A percentile compares a stretch with the other conserved stretches of the same genome.
phyloP scores from a whole-genome alignment of 2,113 vertebrate species.

The Ciconia stormi region DNA sequence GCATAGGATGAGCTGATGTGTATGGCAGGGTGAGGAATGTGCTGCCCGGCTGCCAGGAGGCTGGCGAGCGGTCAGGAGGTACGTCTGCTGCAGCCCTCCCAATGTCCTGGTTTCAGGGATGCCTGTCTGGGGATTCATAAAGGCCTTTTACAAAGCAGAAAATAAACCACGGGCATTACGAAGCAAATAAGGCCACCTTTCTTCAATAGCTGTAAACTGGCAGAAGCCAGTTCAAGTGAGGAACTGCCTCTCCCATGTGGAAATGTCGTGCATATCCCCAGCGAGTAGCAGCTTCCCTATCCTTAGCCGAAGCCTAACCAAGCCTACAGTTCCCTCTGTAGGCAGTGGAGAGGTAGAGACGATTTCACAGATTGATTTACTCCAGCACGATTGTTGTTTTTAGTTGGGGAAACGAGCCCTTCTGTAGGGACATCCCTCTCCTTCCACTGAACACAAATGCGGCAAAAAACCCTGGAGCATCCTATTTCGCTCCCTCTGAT shows the following conservation, averaged over 20 bases:
- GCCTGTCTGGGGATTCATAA: not conserved
- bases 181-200: not conserved
- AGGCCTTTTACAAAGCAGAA: not conserved
- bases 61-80: not conserved
- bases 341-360: not conserved
- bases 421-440: not conserved
- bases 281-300: not conserved
- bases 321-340: not conserved
- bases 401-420: not conserved
- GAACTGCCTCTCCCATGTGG: not conserved
- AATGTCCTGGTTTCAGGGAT: not conserved
- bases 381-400: not conserved
- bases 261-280: not conserved
- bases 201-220: not conserved
- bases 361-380: not conserved
- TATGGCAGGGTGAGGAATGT: not conserved
- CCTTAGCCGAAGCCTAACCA: not conserved
- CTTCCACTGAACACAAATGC: not conserved
- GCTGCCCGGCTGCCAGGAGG: not conserved
- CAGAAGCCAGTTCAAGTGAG: not conserved
- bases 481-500: not conserved
- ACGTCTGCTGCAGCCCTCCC: not conserved
- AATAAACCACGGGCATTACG: not conserved
- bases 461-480: not conserved
- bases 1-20: not conserved